These are phyloP conservation scores for Phoenicopterus ruber DNA, from an alignment of 2,113 vertebrate species.

Conservation along the genomic window DNA sequence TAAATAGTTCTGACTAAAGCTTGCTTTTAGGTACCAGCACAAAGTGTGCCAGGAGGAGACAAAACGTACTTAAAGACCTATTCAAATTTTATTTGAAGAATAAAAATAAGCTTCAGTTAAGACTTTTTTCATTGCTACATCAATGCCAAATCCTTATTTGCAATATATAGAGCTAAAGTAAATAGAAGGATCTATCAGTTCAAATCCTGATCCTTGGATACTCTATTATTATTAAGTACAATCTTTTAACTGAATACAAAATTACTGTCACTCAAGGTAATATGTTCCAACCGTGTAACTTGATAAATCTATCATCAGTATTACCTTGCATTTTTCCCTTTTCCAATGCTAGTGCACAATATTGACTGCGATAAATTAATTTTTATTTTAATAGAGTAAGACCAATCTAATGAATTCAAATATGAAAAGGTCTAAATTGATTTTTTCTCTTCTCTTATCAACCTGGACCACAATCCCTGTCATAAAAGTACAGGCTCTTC, in stretches of 20 bases:
- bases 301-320: slow-evolving; percentile 44
- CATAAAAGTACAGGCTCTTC: background rate
- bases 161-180: background rate
- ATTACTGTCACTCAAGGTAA: slow-evolving; percentile 41
- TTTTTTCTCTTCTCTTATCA: slow-evolving; percentile 14
- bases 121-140: slow-evolving; percentile 25
- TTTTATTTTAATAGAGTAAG: slow-evolving; percentile 49
- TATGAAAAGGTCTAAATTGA: slow-evolving; percentile 37
- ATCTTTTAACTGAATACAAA: slow-evolving; percentile 25
- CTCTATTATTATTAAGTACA: slow-evolving; percentile 32
- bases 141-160: slow-evolving; percentile 42
- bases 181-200: slow-evolving; percentile 20
- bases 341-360: background rate
- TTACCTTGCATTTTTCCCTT: background rate
- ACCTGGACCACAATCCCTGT: background rate
- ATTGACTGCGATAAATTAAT: slow-evolving; percentile 43
- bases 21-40: slow-evolving; percentile 15
- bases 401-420: slow-evolving; percentile 27
- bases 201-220: slow-evolving; percentile 25
- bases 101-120: slow-evolving; percentile 28
- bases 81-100: slow-evolving; percentile 39
- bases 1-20: slow-evolving; percentile 41
- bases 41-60: slow-evolving; percentile 14
- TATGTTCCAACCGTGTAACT: slow-evolving; percentile 8
- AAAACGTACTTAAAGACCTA: slow-evolving; percentile 24